Percentiles rank a stretch among this genome's conserved stretches.
Evolutionary conservation across 2,113 vertebrate genomes (phyloP).

Genomic region (Sylvietta virens): DNA sequence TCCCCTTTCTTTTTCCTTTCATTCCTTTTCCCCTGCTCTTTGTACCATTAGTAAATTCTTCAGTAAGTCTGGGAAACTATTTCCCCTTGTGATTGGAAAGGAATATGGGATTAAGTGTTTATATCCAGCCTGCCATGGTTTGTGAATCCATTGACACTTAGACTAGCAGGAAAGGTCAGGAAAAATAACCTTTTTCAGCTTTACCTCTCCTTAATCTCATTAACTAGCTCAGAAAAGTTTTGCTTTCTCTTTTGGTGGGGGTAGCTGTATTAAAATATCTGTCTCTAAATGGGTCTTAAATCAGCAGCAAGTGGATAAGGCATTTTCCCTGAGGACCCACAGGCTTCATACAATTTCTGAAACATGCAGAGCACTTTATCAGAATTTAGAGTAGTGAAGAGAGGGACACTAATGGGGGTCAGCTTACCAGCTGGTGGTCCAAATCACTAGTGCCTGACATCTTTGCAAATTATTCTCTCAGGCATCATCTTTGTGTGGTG

Average conservation of each 20-base stretch:
- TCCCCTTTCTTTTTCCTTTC: not conserved
- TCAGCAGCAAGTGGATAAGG: not conserved
- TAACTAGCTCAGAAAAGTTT: slow-evolving; percentile 2
- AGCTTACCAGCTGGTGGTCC: not conserved
- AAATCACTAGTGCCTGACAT: not conserved
- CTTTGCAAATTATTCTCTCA: not conserved
- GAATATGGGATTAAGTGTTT: not conserved
- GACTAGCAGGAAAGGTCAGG: not conserved
- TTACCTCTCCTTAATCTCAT: slow-evolving; percentile 13
- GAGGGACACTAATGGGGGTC: not conserved
- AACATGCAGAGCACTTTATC: not conserved
- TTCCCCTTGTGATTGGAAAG: not conserved
- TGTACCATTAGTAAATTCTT: not conserved
- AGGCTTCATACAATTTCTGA: not conserved
- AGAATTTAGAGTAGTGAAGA: not conserved
- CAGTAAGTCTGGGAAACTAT: not conserved
- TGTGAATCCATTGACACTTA: not conserved
- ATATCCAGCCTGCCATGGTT: not conserved
- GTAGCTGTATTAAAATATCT: not conserved
- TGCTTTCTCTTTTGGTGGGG: not conserved
- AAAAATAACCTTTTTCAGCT: slow-evolving; percentile 16
- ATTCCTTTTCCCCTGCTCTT: not conserved
- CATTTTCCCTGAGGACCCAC: not conserved
- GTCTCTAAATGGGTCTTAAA: not conserved
- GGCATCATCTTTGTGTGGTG: not conserved